Evolutionary conservation across 2,888 invertebrate genomes (phyloP).

Genomic region (Ormyrus pomaceus): DNA sequence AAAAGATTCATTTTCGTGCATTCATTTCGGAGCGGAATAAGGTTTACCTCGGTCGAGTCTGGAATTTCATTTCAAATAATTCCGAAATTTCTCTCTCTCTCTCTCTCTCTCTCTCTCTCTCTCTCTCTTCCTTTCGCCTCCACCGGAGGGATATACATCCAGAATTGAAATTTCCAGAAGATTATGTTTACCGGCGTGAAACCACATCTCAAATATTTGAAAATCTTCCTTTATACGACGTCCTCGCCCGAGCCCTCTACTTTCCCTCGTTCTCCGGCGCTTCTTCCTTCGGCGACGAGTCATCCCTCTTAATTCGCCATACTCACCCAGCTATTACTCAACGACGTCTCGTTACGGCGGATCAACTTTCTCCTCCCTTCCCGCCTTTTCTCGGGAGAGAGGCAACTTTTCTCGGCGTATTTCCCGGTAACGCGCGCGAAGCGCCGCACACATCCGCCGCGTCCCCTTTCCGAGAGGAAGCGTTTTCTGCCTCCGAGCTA

Average conservation of each 20-base stretch:
- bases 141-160: neutral
- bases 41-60: neutral
- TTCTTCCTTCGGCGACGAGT: neutral
- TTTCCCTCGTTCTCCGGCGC: neutral
- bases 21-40: too few species aligned
- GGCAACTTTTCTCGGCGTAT: conserved; percentile 5
- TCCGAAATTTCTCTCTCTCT: conserved; percentile 1
- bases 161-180: conserved; percentile 15
- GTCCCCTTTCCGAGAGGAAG: neutral
- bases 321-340: conserved; percentile 36
- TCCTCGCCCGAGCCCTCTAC: neutral
- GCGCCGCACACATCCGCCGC: neutral
- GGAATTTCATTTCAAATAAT: neutral
- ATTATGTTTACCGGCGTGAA: conserved; percentile 37
- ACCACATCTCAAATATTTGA: conserved; percentile 39
- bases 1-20: too few species aligned
- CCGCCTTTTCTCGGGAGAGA: neutral
- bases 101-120: neutral
- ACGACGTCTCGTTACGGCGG: conserved; percentile 28
- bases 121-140: neutral
- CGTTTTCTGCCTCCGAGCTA: neutral
- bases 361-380: conserved; percentile 30
- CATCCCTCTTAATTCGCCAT: conserved; percentile 32
- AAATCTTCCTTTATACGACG: conserved; percentile 6
- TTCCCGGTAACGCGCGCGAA: too few species aligned